A percentile compares a stretch with the other conserved stretches of the same genome.
phyloP scores from a whole-genome alignment of 2,888 invertebrate genomes.

The Nebria salina region DNA sequence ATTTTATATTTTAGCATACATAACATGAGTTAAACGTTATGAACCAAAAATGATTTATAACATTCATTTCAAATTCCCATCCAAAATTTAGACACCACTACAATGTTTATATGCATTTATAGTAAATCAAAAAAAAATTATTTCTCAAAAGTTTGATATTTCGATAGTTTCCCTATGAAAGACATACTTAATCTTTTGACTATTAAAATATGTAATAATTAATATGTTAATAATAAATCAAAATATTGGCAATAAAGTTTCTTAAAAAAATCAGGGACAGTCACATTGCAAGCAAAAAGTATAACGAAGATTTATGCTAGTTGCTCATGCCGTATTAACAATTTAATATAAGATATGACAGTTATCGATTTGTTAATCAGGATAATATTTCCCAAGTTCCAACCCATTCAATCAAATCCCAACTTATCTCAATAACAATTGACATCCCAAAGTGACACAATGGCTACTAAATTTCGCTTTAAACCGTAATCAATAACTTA shows the following conservation, averaged over 20 bases:
- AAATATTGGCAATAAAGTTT: too few species aligned
- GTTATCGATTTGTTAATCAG: neutral
- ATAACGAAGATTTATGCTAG: too few species aligned
- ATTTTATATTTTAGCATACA: neutral
- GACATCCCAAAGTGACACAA: neutral
- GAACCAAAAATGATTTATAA: neutral
- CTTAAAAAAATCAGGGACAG: too few species aligned
- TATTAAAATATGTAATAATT: too few species aligned
- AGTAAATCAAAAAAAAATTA: too few species aligned
- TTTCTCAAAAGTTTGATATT: too few species aligned
- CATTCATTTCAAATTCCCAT: neutral
- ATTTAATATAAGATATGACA: neutral
- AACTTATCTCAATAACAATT: neutral
- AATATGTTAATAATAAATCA: too few species aligned
- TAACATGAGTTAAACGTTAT: neutral
- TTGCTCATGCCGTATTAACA: neutral
- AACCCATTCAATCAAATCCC: neutral
- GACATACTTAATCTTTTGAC: too few species aligned
- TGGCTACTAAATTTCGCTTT: neutral
- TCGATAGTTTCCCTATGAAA: too few species aligned
- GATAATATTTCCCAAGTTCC: neutral
- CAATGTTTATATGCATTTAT: too few species aligned
- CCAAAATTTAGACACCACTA: too few species aligned
- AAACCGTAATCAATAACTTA: conserved; percentile 1
- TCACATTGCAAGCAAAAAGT: too few species aligned